phyloP scores from a whole-genome alignment of 2,888 invertebrate species.

The Rhodophaea formosa region DNA sequence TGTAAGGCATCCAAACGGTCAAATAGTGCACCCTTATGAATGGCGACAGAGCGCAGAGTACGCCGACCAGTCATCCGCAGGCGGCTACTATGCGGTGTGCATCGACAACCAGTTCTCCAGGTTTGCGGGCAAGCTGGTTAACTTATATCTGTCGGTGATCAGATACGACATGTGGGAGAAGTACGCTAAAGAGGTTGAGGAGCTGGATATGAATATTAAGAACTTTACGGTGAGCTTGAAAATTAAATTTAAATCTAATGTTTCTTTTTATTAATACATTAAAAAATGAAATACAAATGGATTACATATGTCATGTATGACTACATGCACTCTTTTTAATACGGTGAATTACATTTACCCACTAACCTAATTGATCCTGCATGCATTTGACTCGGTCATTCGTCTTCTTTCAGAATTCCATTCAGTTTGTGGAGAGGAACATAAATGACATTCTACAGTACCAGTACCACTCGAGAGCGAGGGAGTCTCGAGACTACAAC shows the following conservation, averaged over 20 bases:
- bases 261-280: too few relatives aligned
- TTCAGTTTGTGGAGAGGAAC: constrained; percentile 89
- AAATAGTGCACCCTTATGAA: constrained; percentile 93
- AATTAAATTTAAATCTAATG: too few relatives aligned
- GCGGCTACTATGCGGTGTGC: constrained; percentile 94
- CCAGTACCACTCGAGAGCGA: constrained; percentile 89
- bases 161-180: constrained; percentile 96
- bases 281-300: too few relatives aligned
- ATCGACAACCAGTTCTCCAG: constrained; percentile 96
- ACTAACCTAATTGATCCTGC: too few relatives aligned
- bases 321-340: too few relatives aligned
- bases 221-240: constrained; percentile 92
- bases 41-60: constrained; percentile 95
- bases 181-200: constrained; percentile 93
- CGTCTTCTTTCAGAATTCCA: constrained; percentile 84
- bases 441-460: constrained; percentile 92
- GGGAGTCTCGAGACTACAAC: constrained; percentile 91
- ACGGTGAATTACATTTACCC: too few relatives aligned
- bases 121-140: constrained; percentile 94
- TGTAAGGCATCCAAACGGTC: constrained; percentile 91
- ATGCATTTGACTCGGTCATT: too few relatives aligned
- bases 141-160: constrained; percentile 94
- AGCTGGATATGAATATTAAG: constrained; percentile 91
- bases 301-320: too few relatives aligned
- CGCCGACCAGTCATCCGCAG: constrained; percentile 89